These are phyloP conservation scores for Phylloscopus collybita DNA, from an alignment of 2,797 vertebrate species.

Conservation along the genomic window DNA sequence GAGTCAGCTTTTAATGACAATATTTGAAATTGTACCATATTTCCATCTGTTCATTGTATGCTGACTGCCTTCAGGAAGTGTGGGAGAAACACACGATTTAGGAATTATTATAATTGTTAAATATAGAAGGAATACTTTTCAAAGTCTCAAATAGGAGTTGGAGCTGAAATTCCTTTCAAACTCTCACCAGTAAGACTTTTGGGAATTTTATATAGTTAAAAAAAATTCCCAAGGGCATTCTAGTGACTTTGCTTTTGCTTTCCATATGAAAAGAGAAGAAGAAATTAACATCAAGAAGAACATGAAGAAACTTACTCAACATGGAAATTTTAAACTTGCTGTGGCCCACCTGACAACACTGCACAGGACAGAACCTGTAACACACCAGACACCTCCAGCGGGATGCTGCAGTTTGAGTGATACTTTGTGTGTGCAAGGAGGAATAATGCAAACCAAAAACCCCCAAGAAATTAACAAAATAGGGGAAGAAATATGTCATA, in stretches of 20 bases:
- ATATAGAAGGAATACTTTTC: background rate
- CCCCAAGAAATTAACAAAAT: background rate
- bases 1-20: background rate
- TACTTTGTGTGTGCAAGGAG: background rate
- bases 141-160: background rate
- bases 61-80: background rate
- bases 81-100: background rate
- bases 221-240: background rate
- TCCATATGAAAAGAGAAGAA: background rate
- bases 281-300: background rate
- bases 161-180: background rate
- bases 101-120: background rate
- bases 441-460: background rate
- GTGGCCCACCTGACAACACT: background rate
- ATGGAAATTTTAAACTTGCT: background rate
- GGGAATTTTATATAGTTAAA: background rate
- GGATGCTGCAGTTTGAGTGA: background rate
- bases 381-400: background rate
- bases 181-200: background rate
- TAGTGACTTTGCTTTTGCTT: background rate
- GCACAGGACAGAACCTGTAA: background rate
- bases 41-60: background rate
- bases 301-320: background rate
- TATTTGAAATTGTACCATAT: background rate
- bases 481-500: background rate